A percentile compares a stretch with the other conserved stretches of the same genome.
phyloP scores from a whole-genome alignment of 2,888 invertebrate species.

The Eupithecia dodoneata region DNA sequence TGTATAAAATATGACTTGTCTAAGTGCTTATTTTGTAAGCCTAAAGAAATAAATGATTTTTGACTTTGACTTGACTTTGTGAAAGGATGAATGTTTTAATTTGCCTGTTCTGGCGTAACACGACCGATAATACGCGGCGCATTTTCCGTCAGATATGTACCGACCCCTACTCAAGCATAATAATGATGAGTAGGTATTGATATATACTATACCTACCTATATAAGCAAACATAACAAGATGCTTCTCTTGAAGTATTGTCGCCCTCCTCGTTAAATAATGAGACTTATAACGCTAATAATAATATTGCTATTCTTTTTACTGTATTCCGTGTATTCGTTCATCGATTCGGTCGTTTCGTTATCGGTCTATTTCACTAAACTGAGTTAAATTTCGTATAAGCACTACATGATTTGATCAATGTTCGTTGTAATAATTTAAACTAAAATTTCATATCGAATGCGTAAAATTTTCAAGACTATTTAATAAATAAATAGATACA shows the following conservation, averaged over 20 bases:
- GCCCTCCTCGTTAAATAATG: neutral
- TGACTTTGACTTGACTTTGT: no score
- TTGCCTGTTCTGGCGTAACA: no score
- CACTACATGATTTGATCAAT: slow-evolving; percentile 6
- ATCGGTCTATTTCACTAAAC: slow-evolving; percentile 34
- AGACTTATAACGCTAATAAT: neutral
- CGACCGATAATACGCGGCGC: no score
- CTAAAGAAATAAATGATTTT: no score
- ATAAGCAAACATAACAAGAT: neutral
- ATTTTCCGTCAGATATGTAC: no score
- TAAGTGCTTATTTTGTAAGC: no score
- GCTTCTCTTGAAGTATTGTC: neutral
- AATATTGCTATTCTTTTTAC: neutral
- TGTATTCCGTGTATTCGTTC: slow-evolving; percentile 21
- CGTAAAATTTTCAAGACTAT: neutral
- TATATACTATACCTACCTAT: no score
- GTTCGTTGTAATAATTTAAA: slow-evolving; percentile 17
- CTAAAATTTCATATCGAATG: neutral
- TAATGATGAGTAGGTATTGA: no score
- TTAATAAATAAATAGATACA: neutral
- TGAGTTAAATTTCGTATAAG: slow-evolving; percentile 1
- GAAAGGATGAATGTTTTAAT: no score
- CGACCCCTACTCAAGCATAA: no score
- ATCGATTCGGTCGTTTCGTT: slow-evolving; percentile 34
- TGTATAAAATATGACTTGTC: no score